Percentiles rank a stretch among this genome's conserved stretches.
Conservation (phyloP, 2,113 vertebrate genomes). For the Cheilinus undulatus region DNA sequence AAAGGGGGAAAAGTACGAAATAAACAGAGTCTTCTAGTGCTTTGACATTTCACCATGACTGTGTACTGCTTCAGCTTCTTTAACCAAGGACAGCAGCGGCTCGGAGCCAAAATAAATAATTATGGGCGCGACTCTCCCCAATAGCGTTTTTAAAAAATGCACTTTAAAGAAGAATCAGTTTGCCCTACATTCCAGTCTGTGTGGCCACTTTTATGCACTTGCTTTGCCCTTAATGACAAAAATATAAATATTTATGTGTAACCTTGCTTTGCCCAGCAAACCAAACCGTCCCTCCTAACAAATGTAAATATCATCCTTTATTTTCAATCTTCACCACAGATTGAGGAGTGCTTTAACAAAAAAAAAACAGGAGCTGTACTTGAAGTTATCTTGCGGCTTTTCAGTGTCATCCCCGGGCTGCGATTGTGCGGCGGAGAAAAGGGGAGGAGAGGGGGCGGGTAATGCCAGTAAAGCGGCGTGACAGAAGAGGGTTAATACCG, state of each 20-base stretch:
- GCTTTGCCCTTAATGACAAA: conserved; percentile 51
- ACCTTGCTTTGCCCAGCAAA: conserved; percentile 25
- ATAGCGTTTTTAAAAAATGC: conserved; percentile 55
- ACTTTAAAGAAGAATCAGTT: conserved; percentile 69
- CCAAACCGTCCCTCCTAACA: conserved; percentile 35
- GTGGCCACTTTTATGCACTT: conserved; percentile 53
- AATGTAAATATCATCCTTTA: conserved; percentile 43
- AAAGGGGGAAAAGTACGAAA: neutral
- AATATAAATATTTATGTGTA: conserved; percentile 22
- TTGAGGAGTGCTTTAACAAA: conserved; percentile 17
- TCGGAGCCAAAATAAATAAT: conserved; percentile 20
- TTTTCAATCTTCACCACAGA: conserved; percentile 37
- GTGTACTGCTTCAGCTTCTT: conserved; percentile 15
- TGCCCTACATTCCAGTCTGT: conserved; percentile 70
- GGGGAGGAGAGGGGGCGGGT: conserved; percentile 43
- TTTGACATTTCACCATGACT: conserved; percentile 22
- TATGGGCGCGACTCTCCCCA: conserved; percentile 17
- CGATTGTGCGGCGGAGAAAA: conserved; percentile 49
- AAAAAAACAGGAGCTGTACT: conserved; percentile 37
- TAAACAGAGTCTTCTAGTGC: neutral
- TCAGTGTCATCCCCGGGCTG: conserved; percentile 54
- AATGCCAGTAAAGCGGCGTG: conserved; percentile 61
- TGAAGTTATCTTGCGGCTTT: conserved; percentile 60
- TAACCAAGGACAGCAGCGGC: neutral
- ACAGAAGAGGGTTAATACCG: conserved; percentile 66